A percentile compares a stretch with the other conserved stretches of the same genome.
Evolutionary conservation across 2,888 invertebrate genomes (phyloP).

Genomic region (Drosophila niveifrons): DNA sequence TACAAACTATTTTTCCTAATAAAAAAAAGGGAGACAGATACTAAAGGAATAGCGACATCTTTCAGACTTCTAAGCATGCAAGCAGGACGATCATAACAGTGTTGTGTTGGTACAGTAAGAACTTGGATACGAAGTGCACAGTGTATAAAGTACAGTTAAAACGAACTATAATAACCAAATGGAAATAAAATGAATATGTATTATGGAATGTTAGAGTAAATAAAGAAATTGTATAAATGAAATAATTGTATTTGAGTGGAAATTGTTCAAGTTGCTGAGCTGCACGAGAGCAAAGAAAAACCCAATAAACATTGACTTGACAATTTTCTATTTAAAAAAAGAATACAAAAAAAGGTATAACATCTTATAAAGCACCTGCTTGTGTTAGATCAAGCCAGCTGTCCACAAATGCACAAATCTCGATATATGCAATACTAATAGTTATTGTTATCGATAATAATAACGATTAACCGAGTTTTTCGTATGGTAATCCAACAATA

Average conservation of each 20-base stretch:
- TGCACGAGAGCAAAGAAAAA: conserved; percentile 36
- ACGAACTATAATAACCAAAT: conserved; percentile 19
- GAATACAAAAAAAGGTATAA: not conserved
- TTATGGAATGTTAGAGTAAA: conserved; percentile 20
- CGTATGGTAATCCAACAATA: conserved; percentile 30
- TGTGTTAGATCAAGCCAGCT: conserved; percentile 42
- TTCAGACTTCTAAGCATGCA: conserved; percentile 48
- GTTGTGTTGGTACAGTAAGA: conserved; percentile 52
- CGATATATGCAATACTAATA: conserved; percentile 13
- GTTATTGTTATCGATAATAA: conserved; percentile 2
- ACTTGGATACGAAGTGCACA: conserved; percentile 13
- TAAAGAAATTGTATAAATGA: conserved; percentile 22
- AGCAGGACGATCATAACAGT: conserved; percentile 66
- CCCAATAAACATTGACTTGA: conserved; percentile 44
- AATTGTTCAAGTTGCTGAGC: conserved; percentile 71
- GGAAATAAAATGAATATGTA: conserved; percentile 20
- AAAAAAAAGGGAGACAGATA: conserved; percentile 20
- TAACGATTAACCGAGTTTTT: conserved; percentile 11
- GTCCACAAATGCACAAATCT: conserved; percentile 62
- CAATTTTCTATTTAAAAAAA: conserved; percentile 43
- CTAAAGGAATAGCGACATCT: conserved; percentile 37
- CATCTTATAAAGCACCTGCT: conserved; percentile 20
- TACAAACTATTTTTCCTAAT: conserved; percentile 58
- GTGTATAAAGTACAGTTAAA: conserved; percentile 44
- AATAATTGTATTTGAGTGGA: conserved; percentile 13